These are phyloP conservation scores for Leucophenga montana DNA, from an alignment of 2,888 invertebrate genomes.

Conservation along the genomic window DNA sequence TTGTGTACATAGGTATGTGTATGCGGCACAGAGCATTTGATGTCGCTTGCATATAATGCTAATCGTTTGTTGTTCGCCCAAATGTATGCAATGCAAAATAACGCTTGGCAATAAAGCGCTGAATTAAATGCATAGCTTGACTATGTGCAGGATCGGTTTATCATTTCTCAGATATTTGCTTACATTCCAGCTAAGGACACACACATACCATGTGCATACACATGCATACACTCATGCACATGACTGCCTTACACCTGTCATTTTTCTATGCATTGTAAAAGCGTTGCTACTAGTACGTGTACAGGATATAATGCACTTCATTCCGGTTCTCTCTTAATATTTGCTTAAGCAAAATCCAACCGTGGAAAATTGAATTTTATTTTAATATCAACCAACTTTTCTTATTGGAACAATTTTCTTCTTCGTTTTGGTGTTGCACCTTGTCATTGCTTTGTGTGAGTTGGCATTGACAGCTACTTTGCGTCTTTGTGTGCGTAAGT, in stretches of 20 bases:
- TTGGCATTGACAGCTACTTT: too few relatives aligned
- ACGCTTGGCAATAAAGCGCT: background rate
- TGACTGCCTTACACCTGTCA: background rate
- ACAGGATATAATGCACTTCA: slow-evolving; percentile 6
- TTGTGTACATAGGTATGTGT: too few relatives aligned
- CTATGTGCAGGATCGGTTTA: too few relatives aligned
- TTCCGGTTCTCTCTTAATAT: background rate
- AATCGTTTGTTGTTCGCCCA: slow-evolving; percentile 10
- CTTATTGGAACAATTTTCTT: too few relatives aligned
- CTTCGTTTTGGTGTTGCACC: background rate
- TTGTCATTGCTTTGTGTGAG: background rate
- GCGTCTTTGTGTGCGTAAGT: too few relatives aligned
- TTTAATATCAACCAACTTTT: background rate
- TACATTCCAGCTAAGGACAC: background rate
- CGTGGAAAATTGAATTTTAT: slow-evolving; percentile 25
- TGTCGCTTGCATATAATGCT: slow-evolving; percentile 8
- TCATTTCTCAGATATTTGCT: background rate
- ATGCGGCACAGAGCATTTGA: background rate
- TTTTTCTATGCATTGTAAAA: background rate
- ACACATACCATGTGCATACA: too few relatives aligned
- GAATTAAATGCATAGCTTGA: background rate
- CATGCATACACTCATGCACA: slow-evolving; percentile 1
- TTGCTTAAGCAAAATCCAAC: slow-evolving; percentile 5
- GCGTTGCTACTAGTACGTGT: background rate
- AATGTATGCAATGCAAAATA: slow-evolving; percentile 24